phyloP scores from a whole-genome alignment of 2,888 invertebrate genomes.

The Bruchidius siliquastri region DNA sequence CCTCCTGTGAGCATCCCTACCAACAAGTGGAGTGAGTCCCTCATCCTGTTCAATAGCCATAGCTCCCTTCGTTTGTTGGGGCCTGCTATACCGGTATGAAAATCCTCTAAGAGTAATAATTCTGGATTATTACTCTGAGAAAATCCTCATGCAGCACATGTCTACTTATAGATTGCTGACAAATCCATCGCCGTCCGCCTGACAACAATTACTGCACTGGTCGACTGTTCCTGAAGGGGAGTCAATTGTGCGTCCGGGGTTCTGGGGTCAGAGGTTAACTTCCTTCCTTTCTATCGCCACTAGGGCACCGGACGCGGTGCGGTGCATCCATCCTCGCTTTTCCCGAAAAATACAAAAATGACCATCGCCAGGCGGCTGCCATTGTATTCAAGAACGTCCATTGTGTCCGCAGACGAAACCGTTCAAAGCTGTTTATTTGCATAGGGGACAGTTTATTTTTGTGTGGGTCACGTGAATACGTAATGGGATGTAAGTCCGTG shows the following conservation, averaged over 20 bases:
- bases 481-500: background rate
- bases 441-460: constrained; percentile 34
- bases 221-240: background rate
- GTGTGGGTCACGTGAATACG: constrained; percentile 4
- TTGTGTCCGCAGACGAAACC: constrained; percentile 17
- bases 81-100: too few relatives aligned
- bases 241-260: constrained; percentile 17
- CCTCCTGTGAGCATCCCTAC: too few relatives aligned
- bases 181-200: too few relatives aligned
- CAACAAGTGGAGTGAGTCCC: too few relatives aligned
- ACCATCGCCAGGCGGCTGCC: constrained; percentile 28
- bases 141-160: too few relatives aligned
- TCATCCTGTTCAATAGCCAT: too few relatives aligned
- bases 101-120: too few relatives aligned
- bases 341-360: constrained; percentile 41
- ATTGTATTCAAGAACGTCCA: constrained; percentile 23
- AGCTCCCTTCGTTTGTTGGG: too few relatives aligned
- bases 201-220: background rate
- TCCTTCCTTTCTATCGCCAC: constrained; percentile 22
- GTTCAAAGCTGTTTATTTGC: constrained; percentile 32
- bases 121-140: too few relatives aligned
- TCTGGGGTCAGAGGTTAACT: constrained; percentile 40
- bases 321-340: constrained; percentile 24
- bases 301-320: constrained; percentile 30
- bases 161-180: too few relatives aligned